phyloP scores from a whole-genome alignment of 2,797 vertebrate genomes.

The Pseudomugil tenellus region DNA sequence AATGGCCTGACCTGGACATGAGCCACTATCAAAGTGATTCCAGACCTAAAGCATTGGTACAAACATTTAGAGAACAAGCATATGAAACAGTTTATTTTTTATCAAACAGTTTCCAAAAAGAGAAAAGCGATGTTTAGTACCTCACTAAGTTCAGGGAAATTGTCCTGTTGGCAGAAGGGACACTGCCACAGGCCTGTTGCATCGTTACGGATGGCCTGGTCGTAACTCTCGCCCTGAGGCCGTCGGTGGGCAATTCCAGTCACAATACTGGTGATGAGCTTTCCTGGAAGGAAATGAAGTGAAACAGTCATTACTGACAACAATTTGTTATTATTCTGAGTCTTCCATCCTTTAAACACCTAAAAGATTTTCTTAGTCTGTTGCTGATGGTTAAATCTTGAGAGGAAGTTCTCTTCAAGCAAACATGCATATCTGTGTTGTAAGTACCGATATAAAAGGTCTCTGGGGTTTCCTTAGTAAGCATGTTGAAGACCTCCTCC shows the following conservation, averaged over 20 bases:
- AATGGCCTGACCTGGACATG: conserved; percentile 97
- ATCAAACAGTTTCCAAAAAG: neutral
- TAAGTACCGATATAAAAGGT: conserved; percentile 96
- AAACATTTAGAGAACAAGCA: neutral
- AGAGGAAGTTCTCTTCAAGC: neutral
- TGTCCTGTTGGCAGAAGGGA: conserved; percentile 99
- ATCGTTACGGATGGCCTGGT: conserved; percentile 97
- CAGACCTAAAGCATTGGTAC: conserved; percentile 86
- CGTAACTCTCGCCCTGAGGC: conserved; percentile 97
- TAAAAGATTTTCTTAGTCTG: neutral
- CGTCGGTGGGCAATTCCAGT: conserved; percentile 97
- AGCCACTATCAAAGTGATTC: conserved; percentile 99
- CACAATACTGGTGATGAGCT: conserved; percentile 95
- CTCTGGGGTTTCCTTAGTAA: conserved; percentile 99
- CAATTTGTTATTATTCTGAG: neutral
- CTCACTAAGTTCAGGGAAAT: conserved; percentile 99
- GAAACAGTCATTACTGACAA: neutral
- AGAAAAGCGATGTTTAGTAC: conserved; percentile 64
- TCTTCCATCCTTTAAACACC: neutral
- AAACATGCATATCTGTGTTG: neutral
- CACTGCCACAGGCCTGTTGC: conserved; percentile 97
- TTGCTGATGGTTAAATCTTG: too few species aligned
- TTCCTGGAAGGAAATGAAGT: conserved; percentile 77
- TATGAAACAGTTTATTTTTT: neutral
- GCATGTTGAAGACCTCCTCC: conserved; percentile 97